Evolutionary conservation across 1,140 invertebrate genomes (phyloP).

Genomic region (Zaprionus vittiger): DNA sequence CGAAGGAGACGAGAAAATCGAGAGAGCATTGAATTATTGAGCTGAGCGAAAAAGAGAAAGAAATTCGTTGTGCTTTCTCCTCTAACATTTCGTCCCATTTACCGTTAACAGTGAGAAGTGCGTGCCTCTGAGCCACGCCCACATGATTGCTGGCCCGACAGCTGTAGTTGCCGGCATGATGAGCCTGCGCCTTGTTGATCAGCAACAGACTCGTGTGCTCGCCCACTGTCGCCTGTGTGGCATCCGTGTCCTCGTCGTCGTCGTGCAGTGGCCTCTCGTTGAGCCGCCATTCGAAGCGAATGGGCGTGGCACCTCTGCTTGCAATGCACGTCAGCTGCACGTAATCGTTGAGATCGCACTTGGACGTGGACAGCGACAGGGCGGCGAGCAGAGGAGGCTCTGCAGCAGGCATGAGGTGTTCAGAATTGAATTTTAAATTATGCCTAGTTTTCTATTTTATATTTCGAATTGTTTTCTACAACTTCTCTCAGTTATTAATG

Average conservation of each 20-base stretch:
- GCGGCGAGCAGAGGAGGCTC: constrained; percentile 91
- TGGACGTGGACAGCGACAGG: constrained; percentile 90
- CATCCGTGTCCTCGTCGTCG: constrained; percentile 43
- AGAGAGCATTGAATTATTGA: constrained; percentile 2
- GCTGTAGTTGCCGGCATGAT: constrained; percentile 92
- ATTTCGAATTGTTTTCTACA: neutral
- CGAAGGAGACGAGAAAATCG: constrained; percentile 27
- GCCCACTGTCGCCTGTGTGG: constrained; percentile 86
- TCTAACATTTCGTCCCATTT: constrained; percentile 38
- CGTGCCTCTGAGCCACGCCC: constrained; percentile 88
- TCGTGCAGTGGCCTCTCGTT: constrained; percentile 84
- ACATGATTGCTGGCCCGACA: constrained; percentile 91
- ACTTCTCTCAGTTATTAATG: neutral
- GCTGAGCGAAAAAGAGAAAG: constrained; percentile 30
- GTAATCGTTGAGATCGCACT: constrained; percentile 90
- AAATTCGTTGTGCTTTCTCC: constrained; percentile 20
- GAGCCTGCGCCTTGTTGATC: constrained; percentile 86
- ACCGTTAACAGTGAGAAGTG: constrained; percentile 90
- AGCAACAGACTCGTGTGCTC: constrained; percentile 83
- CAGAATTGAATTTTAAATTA: neutral
- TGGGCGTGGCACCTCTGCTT: constrained; percentile 89
- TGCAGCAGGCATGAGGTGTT: constrained; percentile 68
- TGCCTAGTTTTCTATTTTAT: neutral
- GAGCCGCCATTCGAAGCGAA: constrained; percentile 88
- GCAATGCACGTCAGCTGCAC: constrained; percentile 89